These are phyloP conservation scores for Orthosia gothica DNA, from an alignment of 2,888 invertebrate genomes.

Conservation along the genomic window DNA sequence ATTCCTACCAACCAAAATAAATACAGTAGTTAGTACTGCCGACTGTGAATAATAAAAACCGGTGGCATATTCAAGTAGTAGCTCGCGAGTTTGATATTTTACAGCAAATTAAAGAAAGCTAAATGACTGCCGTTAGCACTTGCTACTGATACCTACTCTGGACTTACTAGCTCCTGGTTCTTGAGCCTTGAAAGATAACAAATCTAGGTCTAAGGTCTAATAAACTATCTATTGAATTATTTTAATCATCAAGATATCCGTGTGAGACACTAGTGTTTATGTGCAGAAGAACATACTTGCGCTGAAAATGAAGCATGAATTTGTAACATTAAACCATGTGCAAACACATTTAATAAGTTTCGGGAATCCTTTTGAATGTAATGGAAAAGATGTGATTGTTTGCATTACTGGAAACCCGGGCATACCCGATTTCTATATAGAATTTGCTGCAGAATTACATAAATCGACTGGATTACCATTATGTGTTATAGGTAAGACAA, in stretches of 20 bases:
- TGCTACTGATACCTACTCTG: neutral
- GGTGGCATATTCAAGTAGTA: neutral
- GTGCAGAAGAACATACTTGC: conserved; percentile 3
- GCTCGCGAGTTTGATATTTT: neutral
- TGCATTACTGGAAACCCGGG: conserved; percentile 98
- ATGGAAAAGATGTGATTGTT: conserved; percentile 93
- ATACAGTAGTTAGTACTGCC: too few relatives aligned
- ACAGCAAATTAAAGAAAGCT: too few relatives aligned
- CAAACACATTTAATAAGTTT: conserved; percentile 94
- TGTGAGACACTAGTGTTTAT: neutral
- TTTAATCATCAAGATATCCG: conserved; percentile 2
- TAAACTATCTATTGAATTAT: neutral
- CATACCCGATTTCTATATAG: conserved; percentile 95
- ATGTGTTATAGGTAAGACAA: conserved; percentile 93
- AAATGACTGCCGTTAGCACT: neutral
- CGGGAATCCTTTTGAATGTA: conserved; percentile 93
- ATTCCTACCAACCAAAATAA: too few relatives aligned
- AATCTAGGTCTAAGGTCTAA: too few relatives aligned
- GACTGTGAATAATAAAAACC: too few relatives aligned
- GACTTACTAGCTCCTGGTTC: too few relatives aligned
- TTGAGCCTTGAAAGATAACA: conserved; percentile 22
- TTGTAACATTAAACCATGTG: conserved; percentile 91
- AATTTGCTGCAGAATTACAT: conserved; percentile 94
- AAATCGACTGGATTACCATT: conserved; percentile 93
- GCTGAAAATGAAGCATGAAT: conserved; percentile 73